phyloP scores from a whole-genome alignment of 53 echinoderm and acorn worm genomes.

The Hippasteria phrygiana region DNA sequence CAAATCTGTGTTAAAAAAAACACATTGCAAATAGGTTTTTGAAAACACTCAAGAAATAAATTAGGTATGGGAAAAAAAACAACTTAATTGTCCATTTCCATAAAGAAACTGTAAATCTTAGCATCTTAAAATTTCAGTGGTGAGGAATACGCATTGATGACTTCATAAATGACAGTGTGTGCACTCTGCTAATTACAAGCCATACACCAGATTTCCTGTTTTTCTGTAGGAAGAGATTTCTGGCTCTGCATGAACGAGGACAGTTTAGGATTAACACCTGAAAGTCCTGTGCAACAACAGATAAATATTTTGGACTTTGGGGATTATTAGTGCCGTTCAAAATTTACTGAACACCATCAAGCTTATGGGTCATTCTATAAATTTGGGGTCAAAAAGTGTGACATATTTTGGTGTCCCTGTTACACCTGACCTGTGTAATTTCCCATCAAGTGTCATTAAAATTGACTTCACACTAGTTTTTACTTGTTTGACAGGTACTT shows the following conservation, averaged over 20 bases:
- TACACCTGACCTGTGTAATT: too few species aligned
- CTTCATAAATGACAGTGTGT: background rate
- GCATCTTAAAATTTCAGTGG: background rate
- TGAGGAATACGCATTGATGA: background rate
- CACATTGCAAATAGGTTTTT: too few species aligned
- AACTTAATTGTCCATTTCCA: background rate
- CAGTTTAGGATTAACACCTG: constrained; percentile 6
- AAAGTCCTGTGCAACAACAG: background rate
- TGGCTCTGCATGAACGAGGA: background rate
- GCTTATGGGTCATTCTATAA: too few species aligned
- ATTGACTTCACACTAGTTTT: too few species aligned
- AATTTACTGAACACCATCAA: too few species aligned
- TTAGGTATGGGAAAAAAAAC: background rate
- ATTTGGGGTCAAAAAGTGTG: too few species aligned
- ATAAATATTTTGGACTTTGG: background rate
- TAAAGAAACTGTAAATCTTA: background rate
- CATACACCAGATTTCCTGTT: background rate
- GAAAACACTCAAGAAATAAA: background rate
- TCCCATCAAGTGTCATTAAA: too few species aligned
- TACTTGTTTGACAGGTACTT: too few species aligned
- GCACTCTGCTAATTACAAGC: background rate
- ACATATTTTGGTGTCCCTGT: too few species aligned
- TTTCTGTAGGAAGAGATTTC: background rate
- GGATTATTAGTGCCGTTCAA: background rate
- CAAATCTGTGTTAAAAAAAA: too few species aligned